Percentiles rank a stretch among this genome's conserved stretches.
Conservation (phyloP, 2,888 invertebrate genomes). For the Germaria angustata region DNA sequence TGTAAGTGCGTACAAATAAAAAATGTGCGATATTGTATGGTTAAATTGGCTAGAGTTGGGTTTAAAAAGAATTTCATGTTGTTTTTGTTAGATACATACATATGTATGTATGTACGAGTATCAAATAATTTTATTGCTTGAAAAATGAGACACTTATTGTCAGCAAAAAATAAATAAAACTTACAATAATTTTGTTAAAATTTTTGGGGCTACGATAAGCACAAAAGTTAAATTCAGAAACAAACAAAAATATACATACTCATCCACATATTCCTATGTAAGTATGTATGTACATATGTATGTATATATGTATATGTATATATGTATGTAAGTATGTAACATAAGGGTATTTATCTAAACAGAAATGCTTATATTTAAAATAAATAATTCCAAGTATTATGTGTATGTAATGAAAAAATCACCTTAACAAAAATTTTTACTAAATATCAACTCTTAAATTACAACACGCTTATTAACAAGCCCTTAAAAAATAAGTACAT, state of each 20-base stretch:
- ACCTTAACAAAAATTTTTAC: neutral
- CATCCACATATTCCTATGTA: no score
- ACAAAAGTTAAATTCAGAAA: neutral
- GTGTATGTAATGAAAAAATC: neutral
- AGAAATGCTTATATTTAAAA: neutral
- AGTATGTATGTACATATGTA: no score
- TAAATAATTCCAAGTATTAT: no score
- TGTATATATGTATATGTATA: no score
- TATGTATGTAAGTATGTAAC: no score
- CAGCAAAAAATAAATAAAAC: slow-evolving; percentile 45
- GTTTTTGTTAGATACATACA: slow-evolving; percentile 10
- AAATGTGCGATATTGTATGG: slow-evolving; percentile 12
- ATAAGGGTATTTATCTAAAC: neutral
- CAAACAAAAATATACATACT: slow-evolving; percentile 13
- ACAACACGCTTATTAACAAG: slow-evolving; percentile 39
- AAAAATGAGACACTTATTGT: slow-evolving; percentile 42
- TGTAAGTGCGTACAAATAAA: neutral
- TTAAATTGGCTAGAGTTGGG: neutral
- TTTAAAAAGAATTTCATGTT: slow-evolving; percentile 34
- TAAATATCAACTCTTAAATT: slow-evolving; percentile 43
- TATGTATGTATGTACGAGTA: no score
- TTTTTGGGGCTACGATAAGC: neutral
- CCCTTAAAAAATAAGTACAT: neutral
- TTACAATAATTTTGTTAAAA: neutral
- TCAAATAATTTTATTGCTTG: slow-evolving; percentile 10